Evolutionary conservation across 2,888 invertebrate genomes (phyloP).

Genomic region (Philereme vetulata): DNA sequence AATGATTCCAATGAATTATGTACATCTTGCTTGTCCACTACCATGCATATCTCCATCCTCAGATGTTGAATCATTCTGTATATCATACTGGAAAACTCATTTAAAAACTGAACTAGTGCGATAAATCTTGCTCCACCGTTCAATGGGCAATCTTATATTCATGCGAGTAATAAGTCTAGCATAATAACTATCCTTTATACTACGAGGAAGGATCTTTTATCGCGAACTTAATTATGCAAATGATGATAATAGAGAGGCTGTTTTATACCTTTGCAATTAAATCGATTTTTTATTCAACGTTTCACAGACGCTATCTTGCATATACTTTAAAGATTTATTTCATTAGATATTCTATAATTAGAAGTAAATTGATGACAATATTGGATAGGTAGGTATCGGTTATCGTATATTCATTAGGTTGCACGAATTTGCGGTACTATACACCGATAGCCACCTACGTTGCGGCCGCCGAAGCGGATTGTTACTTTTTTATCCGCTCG

Average conservation of each 20-base stretch:
- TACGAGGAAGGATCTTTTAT: constrained; percentile 47
- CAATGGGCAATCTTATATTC: constrained; percentile 66
- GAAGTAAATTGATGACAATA: too few species aligned
- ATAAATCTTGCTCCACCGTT: constrained; percentile 50
- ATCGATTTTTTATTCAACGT: constrained; percentile 25
- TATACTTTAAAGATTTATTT: background rate
- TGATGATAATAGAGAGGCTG: constrained; percentile 46
- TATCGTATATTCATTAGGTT: constrained; percentile 19
- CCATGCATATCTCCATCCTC: too few species aligned
- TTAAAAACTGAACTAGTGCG: constrained; percentile 43
- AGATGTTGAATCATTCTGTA: constrained; percentile 22
- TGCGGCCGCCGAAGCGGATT: constrained; percentile 50
- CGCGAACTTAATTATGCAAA: constrained; percentile 66
- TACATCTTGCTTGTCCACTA: too few species aligned
- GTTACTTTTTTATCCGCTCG: constrained; percentile 66
- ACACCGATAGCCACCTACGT: constrained; percentile 68
- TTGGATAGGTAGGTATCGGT: too few species aligned
- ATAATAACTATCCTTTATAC: constrained; percentile 45
- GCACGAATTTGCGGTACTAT: constrained; percentile 49
- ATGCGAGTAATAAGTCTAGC: constrained; percentile 58
- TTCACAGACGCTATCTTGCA: constrained; percentile 5
- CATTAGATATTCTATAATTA: too few species aligned
- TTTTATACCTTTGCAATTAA: constrained; percentile 39
- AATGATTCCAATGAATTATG: too few species aligned
- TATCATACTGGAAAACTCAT: constrained; percentile 27